Percentiles rank a stretch among this genome's conserved stretches.
These are phyloP conservation scores for Strix aluco DNA, from an alignment of 2,113 vertebrate species.

Conservation along the genomic window DNA sequence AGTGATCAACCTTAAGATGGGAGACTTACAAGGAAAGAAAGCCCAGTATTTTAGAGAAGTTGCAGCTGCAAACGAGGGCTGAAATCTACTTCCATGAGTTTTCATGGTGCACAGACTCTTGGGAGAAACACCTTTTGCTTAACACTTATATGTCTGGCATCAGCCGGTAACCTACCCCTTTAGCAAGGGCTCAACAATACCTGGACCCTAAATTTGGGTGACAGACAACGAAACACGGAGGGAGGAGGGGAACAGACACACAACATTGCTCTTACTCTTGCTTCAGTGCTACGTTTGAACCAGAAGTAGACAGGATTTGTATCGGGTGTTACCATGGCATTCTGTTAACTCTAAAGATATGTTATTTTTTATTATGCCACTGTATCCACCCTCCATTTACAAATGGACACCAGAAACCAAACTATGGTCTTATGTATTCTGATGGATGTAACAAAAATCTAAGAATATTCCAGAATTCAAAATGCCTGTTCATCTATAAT, in stretches of 20 bases:
- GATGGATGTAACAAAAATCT: background rate
- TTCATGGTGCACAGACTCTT: background rate
- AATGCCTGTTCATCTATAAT: background rate
- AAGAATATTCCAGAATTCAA: background rate
- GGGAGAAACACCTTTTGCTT: background rate
- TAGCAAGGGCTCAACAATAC: background rate
- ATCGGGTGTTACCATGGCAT: background rate
- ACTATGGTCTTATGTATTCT: background rate
- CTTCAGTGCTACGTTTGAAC: background rate
- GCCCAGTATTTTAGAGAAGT: background rate
- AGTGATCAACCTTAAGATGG: background rate
- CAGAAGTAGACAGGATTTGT: background rate
- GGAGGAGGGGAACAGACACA: background rate
- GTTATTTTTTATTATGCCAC: background rate
- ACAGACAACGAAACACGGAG: background rate
- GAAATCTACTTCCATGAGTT: background rate
- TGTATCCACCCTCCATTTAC: background rate
- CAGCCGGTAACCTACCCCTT: background rate
- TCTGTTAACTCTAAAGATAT: background rate
- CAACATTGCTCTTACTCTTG: background rate
- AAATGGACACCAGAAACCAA: conserved; percentile 37
- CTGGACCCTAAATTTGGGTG: background rate
- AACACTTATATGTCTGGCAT: background rate
- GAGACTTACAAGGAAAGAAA: background rate
- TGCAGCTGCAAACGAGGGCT: background rate